Evolutionary conservation across 2,888 invertebrate genomes (phyloP).

Genomic region (Lasioglossum morio): DNA sequence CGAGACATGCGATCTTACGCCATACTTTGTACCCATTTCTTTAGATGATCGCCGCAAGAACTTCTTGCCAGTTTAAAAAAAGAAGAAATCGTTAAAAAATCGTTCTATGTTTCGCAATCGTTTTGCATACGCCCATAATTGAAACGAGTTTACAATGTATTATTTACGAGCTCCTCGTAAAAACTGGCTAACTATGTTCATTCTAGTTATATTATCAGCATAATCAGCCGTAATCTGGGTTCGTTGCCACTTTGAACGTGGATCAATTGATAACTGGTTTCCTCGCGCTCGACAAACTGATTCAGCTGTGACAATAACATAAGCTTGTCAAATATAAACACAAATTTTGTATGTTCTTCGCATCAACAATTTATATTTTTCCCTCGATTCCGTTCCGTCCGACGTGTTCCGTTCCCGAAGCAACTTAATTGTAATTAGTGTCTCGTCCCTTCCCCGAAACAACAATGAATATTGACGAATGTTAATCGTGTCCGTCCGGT

Average conservation of each 20-base stretch:
- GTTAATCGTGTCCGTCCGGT: slow-evolving; percentile 40
- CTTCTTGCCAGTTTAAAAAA: slow-evolving; percentile 24
- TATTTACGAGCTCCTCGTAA: background rate
- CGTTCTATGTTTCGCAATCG: background rate
- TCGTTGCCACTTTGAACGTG: background rate
- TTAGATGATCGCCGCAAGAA: slow-evolving; percentile 67
- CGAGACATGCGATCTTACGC: slow-evolving; percentile 69
- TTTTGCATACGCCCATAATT: background rate
- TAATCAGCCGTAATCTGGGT: background rate
- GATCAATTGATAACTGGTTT: background rate
- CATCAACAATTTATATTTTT: background rate
- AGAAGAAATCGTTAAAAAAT: background rate
- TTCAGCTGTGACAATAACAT: background rate
- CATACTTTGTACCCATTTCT: slow-evolving; percentile 65
- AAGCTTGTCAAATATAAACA: too few relatives aligned
- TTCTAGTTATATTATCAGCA: background rate
- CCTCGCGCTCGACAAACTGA: background rate
- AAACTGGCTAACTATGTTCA: background rate
- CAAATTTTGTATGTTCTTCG: background rate
- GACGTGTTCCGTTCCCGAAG: slow-evolving; percentile 12
- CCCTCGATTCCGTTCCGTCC: background rate
- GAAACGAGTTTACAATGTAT: background rate
- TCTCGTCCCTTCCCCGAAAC: slow-evolving; percentile 54
- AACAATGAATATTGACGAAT: slow-evolving; percentile 57
- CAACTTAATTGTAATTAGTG: slow-evolving; percentile 49